Base-by-base conservation (phyloP, 2,113 vertebrate species). In the Ceuthmochares aereus region DNA sequence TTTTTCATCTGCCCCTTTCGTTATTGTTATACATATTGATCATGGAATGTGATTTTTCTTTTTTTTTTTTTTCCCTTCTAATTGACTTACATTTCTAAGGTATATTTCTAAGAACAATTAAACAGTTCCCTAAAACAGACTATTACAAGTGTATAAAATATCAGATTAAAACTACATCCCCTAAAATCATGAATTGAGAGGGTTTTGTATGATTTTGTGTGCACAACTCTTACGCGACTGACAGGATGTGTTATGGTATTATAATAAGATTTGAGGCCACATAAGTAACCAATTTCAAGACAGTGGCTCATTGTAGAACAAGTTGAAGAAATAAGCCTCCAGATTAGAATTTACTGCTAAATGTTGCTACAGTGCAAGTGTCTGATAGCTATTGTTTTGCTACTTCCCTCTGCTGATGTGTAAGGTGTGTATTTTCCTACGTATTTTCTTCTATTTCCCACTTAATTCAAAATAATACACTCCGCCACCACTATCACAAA, bases 281-380 rank as follows among this genome's bases (percentile, higher is more conserved):
- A 19, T 59, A 89, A 84, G 22, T 37, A 75, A 63, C 6, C 23
- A 11, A 67, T 87, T 87, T 84, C 72, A 60, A 63, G 37, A 21
- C 84, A 85, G 26, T 37, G 36, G 51, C 73, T 78, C 10, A 69
- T 77, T 62, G 10, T 20, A 10, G 26, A 87, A 59, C 27, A 75
- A 43, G 47, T 59, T 75, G 30, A 89, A 89, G 52, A 91, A 89
- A 77, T n/a, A 87, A 91, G 23, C 51, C 51, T 90, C 21, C 45
- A 73, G 16, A 6, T 56, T 69, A 49, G 42, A 84, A 77, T 12
- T 58, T 70, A 37, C 7, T 23, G 42, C 40, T 87, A 93, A 67
- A 89, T 51, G 4, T 76, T 91, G 30, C 64, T 55, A 66, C 15
- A 36, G 6, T 34, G 2, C 14, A 70, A 87, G 27, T 10, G 82